phyloP scores from a whole-genome alignment of 2,113 vertebrate genomes.

The Caloenas nicobarica region DNA sequence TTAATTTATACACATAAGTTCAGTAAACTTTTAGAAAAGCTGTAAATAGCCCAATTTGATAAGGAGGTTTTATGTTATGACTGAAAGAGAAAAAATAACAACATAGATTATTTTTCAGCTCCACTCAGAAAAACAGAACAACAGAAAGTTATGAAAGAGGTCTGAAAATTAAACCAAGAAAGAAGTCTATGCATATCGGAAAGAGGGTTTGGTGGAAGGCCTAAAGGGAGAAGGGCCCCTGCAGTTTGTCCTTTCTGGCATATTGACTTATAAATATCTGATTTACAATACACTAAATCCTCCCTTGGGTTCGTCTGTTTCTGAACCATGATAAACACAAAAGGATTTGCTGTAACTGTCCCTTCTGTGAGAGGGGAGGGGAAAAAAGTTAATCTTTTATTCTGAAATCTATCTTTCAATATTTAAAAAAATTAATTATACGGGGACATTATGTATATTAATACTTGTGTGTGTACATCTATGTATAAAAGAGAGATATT shows the following conservation, averaged over 20 bases:
- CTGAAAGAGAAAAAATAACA: not conserved
- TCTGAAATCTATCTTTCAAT: not conserved
- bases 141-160: not conserved
- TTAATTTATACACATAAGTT: not conserved
- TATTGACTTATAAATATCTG: not conserved
- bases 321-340: not conserved
- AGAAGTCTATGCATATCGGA: not conserved
- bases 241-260: not conserved
- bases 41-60: not conserved
- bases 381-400: not conserved
- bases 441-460: fast-evolving
- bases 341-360: not conserved
- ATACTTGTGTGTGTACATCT: too few species aligned
- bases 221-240: not conserved
- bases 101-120: not conserved
- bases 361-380: not conserved
- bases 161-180: not conserved
- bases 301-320: not conserved
- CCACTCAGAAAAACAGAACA: not conserved
- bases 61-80: not conserved
- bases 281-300: not conserved
- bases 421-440: not conserved
- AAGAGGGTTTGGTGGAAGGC: not conserved
- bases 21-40: not conserved
- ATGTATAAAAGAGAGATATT: not conserved